Base-by-base conservation (phyloP, 2,888 invertebrate genomes). In the Hypomecis atomaria region DNA sequence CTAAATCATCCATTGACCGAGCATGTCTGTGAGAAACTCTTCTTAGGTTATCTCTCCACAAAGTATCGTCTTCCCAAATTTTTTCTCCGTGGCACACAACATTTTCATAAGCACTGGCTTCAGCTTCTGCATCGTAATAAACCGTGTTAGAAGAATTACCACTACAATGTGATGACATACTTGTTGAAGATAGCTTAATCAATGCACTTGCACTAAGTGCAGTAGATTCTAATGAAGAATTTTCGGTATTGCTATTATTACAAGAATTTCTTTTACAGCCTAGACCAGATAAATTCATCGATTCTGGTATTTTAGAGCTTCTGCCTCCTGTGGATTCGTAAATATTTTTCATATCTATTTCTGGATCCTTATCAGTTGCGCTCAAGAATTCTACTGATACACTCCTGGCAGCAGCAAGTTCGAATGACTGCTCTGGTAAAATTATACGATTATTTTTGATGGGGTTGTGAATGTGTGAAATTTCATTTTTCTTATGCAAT, bases 11-110 rank as follows among this genome's bases (percentile, higher is more conserved):
- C 88, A 97, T 92, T 0, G 97, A 97, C 59, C 96, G 94, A 0
- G 97, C 97, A 79, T 97, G 97, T 43, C 97, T 93, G 75, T 97
- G 95, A 67, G 97, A 97, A 0, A 96, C 96, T 67, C 96, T 93
- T 66, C 97, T 93, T 55, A 97, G 89, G 77, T 96, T 96, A 78
- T 97, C 97, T 61, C 96, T 93, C 97, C 97, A 97, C 38, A 97
- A 88, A 6, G 94, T 90, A 86, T 97, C 97, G 86, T 97, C 96
- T 79, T 97, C 97, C 97, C 97, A 97, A 44, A 96, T 94, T 82
- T 96, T 95, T 76, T 96, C 96, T 54, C 95, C 96, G 77, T 94
- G 94, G 64, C 89, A 90, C 44, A 87, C 80, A 13, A 92, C 74
- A 76, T 92, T 92, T 82, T 92, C 92, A 73, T 92, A 92, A 8